Conservation (phyloP, 2,888 invertebrate species). For the Mylabris sibirica region DNA sequence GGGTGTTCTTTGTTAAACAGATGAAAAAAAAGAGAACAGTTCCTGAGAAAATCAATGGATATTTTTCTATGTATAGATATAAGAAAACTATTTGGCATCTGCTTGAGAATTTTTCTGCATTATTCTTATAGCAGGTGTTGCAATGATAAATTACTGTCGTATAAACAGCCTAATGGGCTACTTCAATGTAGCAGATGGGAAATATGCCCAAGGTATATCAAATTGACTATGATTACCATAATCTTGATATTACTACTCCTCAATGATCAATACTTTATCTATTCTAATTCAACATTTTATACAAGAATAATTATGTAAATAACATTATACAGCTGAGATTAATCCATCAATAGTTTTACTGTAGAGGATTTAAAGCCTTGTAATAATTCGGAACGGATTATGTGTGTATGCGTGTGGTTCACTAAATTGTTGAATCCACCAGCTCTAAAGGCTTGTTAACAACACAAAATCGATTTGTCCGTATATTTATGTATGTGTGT, state of each 20-base stretch:
- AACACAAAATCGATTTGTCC: constrained; percentile 5
- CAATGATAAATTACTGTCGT: constrained; percentile 2
- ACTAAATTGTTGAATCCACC: background rate
- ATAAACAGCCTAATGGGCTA: constrained; percentile 3
- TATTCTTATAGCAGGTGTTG: background rate
- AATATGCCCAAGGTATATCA: constrained; percentile 1
- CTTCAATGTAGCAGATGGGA: constrained; percentile 11
- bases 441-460: constrained; percentile 7
- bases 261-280: background rate
- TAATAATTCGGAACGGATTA: background rate
- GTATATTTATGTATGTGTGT: background rate
- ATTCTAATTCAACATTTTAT: background rate
- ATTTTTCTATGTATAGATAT: too few relatives aligned
- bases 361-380: background rate
- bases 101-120: background rate
- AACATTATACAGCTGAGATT: background rate
- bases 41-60: too few relatives aligned
- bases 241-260: background rate
- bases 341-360: background rate
- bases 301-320: background rate
- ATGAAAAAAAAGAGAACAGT: too few relatives aligned
- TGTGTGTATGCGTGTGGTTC: background rate
- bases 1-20: too few relatives aligned
- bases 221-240: background rate
- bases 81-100: background rate